Conservation (phyloP, 2,797 vertebrate species). For the Crocodylus rhombifer region DNA sequence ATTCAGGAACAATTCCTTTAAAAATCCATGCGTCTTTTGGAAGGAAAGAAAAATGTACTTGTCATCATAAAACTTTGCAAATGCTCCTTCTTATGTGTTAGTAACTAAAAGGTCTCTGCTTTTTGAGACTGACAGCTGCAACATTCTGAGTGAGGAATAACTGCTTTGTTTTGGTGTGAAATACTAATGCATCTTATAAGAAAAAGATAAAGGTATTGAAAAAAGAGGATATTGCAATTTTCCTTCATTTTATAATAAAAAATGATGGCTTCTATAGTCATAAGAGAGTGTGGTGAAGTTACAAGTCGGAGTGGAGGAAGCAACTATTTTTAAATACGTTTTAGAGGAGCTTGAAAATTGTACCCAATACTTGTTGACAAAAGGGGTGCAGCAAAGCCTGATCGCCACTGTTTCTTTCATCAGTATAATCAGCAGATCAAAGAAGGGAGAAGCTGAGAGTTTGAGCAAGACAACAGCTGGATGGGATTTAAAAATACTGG, state of each 20-base stretch:
- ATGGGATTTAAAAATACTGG: not conserved
- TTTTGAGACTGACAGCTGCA: not conserved
- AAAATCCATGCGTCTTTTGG: not conserved
- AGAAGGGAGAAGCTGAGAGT: not conserved
- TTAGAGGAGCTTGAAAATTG: not conserved
- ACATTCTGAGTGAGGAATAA: not conserved
- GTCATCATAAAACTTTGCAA: not conserved
- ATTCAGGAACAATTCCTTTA: not conserved
- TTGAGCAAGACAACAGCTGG: not conserved
- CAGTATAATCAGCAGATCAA: not conserved
- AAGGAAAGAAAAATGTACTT: not conserved
- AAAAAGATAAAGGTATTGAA: not conserved
- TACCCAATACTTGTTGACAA: not conserved
- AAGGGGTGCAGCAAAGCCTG: not conserved
- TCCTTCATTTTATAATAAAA: not conserved
- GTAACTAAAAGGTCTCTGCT: rapidly evolving
- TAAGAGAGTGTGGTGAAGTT: not conserved
- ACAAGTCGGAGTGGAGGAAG: not conserved
- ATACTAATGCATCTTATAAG: not conserved
- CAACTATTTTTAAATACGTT: not conserved
- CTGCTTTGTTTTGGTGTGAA: not conserved
- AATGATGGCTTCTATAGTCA: not conserved
- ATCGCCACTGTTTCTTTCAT: not conserved
- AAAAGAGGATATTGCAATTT: not conserved
- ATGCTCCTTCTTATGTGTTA: not conserved